phyloP scores from a whole-genome alignment of 2,888 invertebrate species.

The Dicycla oo region DNA sequence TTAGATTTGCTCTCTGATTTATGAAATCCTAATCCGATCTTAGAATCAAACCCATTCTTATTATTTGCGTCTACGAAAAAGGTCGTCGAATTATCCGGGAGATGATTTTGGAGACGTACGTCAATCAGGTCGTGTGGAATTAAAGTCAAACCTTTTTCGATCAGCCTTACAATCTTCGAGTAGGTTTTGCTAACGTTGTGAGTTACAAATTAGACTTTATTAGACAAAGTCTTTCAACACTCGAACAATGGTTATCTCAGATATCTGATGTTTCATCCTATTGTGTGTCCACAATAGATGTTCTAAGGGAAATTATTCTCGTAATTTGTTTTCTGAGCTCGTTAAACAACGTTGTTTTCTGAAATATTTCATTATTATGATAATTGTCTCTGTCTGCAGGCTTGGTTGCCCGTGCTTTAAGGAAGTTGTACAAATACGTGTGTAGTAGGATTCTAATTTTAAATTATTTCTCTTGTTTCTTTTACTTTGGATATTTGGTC shows the following conservation, averaged over 20 bases:
- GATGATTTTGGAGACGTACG: conserved; percentile 12
- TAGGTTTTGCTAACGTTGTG: conserved; percentile 21
- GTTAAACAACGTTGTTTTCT: conserved; percentile 39
- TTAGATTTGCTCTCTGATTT: conserved; percentile 27
- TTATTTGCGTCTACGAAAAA: conserved; percentile 19
- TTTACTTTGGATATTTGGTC: neutral
- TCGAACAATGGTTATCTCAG: conserved; percentile 50
- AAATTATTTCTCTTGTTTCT: conserved; percentile 10
- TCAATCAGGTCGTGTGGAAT: conserved; percentile 25
- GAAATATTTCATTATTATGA: conserved; percentile 50
- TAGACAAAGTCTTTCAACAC: conserved; percentile 51
- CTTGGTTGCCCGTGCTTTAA: conserved; percentile 7
- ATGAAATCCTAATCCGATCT: conserved; percentile 21
- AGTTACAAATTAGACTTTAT: conserved; percentile 47
- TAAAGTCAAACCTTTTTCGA: conserved; percentile 12
- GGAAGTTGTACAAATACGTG: conserved; percentile 15
- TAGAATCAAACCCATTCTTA: conserved; percentile 25
- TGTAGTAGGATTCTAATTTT: neutral
- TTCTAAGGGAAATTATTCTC: conserved; percentile 44
- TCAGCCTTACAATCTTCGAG: neutral
- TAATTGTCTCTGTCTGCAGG: conserved; percentile 22
- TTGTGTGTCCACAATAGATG: conserved; percentile 57
- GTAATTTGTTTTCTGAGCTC: conserved; percentile 43
- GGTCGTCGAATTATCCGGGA: conserved; percentile 28
- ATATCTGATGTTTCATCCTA: conserved; percentile 49